Base-by-base conservation (phyloP, 2,888 invertebrate species). In the Aporophyla nigra region DNA sequence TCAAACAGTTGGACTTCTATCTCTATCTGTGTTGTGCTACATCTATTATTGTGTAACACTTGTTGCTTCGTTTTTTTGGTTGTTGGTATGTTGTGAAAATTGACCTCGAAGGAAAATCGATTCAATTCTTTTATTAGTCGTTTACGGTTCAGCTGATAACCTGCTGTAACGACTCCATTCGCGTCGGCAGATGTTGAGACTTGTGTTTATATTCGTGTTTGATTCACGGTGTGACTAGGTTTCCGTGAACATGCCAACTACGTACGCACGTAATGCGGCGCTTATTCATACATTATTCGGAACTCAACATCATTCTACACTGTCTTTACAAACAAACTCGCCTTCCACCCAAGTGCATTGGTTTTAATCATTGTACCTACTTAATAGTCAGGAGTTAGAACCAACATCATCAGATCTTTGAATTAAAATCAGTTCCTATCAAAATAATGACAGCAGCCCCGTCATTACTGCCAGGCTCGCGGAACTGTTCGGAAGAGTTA, bases 91-190 rank as follows among this genome's bases (percentile, higher is more conserved):
- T 85, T 85, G 74, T 73, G 74, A 71, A 78, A 87, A 72, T n/a
- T 66, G 54, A 78, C 85, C 85, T 86, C 67, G 77, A 67, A 14
- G 72, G 74, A 71, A 72, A 78, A 83, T 66, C 71, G 61, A 76
- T 76, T 66, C 19, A 76, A 51, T 85, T 59, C 27, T 76, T 71
- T 54, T 65, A 58, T 65, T 68, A 9, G 19, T 21, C 59, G 33
- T 63, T 5, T 24, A 70, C 62, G 43, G 61, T 62, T 85, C 70
- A 85, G 66, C 33, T 51, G 58, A 24, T 61, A 59, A 68, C 19
- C 16, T n/a, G n/a, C 27, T 53, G 65, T 24, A 68, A 59, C 61
- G n/a, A 46, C 40, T 54, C 6, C 9, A 74, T 68, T 76, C 27
- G 68, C 21, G 54, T 12, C 24, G 66, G 56, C 56, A 59, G n/a